Evolutionary conservation across 1,140 invertebrate species (phyloP), one percentile per base, ranked within the genome.

Genomic region (Thaumetopoea pityocampa): DNA sequence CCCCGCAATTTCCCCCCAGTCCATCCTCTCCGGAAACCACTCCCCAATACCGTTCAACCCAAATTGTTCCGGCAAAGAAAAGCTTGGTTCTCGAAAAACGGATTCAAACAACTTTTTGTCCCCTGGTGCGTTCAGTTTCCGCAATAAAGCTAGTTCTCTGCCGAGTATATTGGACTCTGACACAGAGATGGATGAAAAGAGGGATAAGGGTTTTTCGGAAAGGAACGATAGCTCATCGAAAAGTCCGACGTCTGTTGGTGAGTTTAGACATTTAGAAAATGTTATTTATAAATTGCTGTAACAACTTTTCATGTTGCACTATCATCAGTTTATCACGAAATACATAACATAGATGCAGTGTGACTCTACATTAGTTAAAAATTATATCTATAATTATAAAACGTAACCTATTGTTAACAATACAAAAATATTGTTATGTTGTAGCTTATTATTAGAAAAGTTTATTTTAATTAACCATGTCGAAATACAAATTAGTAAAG

Each of bases 131-230:
- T 90, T 89, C 60, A 70, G 82, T 60, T 77, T 83, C 51, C 88
- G 88, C 52, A 87, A 89, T 43, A 92, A 92, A 76, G 90, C 92
- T 7, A 93, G 90, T 62, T 93, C 92, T 23, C 55, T 93, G 57
- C 92, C 92, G 0, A 93, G 92, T 67, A 94, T 93, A 55, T 78
- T 94, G 44, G 92, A 93, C 66, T 92, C 90, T 0, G 91, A 93
- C 44, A 89, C 89, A 20, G 91, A 92, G 32, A 85, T 90, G 18
- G 89, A 91, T 11, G 82, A 86, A 7, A 82, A 85, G 20, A 81
- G 60, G 14, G 85, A 87, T 18, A 74, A 79, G 32, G 51, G 55
- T 0, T 79, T 69, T 33, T 47, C 59, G 2, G 74, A 76, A 35
- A 54, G 64, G 9, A 85, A 74, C 2, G 88, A 88, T 28, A 87